phyloP scores from a whole-genome alignment of 2,113 vertebrate species.

The Strix aluco region DNA sequence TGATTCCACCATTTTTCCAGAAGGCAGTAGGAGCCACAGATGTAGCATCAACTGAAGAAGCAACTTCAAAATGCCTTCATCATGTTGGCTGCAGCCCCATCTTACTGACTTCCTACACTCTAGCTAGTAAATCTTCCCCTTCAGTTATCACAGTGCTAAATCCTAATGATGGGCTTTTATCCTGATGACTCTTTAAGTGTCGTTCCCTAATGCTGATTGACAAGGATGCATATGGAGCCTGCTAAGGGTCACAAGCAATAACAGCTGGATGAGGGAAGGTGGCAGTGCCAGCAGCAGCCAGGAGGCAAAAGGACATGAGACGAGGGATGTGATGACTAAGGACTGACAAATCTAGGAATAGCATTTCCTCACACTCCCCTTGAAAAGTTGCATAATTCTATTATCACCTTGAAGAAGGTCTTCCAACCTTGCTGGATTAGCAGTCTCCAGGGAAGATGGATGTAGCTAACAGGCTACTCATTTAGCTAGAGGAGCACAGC shows the following conservation, averaged over 20 bases:
- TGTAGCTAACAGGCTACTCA: not conserved
- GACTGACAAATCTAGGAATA: not conserved
- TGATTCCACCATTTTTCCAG: not conserved
- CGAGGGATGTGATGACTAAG: not conserved
- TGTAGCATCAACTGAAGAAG: not conserved
- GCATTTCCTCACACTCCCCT: not conserved
- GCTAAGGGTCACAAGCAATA: not conserved
- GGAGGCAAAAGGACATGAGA: not conserved
- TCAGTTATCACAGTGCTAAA: not conserved
- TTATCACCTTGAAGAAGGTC: not conserved
- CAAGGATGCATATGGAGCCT: not conserved
- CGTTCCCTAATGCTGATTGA: not conserved
- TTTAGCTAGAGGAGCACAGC: not conserved
- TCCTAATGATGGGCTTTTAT: not conserved
- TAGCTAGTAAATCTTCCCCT: not conserved
- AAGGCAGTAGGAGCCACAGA: not conserved
- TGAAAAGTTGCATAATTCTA: not conserved
- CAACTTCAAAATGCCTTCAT: not conserved
- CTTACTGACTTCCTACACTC: not conserved
- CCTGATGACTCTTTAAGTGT: not conserved
- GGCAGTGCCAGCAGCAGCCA: not conserved
- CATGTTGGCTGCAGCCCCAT: not conserved
- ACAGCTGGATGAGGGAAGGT: not conserved
- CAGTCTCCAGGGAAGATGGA: not conserved
- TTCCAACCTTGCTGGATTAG: not conserved